Evolutionary conservation across 53 echinoderm and acorn worm species (phyloP).

Genomic region (Glandiceps talaboti): DNA sequence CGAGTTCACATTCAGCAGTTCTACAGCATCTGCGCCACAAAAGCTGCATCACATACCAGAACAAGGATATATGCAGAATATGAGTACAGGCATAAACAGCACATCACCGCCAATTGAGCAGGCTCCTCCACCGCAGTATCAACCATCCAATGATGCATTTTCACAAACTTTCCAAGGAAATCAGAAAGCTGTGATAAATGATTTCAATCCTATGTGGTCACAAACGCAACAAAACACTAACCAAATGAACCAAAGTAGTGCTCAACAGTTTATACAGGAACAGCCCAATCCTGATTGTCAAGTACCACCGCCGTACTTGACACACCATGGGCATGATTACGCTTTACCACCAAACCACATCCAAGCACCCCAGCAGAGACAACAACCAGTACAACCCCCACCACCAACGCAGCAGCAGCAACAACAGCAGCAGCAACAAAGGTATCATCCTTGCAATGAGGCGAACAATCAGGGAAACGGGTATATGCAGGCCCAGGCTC

Average conservation of each 20-base stretch:
- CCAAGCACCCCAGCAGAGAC: constrained; percentile 11
- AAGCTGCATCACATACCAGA: not conserved
- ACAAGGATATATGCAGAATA: not conserved
- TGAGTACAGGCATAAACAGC: not conserved
- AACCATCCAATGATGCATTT: not conserved
- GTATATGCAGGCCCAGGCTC: constrained; percentile 1
- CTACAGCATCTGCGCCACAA: not conserved
- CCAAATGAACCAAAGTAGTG: not conserved
- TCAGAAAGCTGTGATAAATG: not conserved
- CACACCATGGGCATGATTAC: not conserved
- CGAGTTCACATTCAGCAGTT: not conserved
- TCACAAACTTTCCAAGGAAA: not conserved
- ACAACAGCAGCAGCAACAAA: constrained; percentile 12
- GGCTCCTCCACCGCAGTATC: not conserved
- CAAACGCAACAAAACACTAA: not conserved
- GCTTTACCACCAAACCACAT: constrained; percentile 7
- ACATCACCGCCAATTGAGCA: not conserved
- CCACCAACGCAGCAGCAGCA: constrained; percentile 8
- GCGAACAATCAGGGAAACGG: constrained; percentile 9
- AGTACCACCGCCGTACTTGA: not conserved
- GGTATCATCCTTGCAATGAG: constrained; percentile 6
- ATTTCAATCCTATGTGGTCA: not conserved
- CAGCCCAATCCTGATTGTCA: not conserved
- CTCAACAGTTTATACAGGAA: not conserved
- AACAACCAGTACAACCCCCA: constrained; percentile 21